phyloP scores from a whole-genome alignment of 2,113 vertebrate species.

The Procavia capensis region DNA sequence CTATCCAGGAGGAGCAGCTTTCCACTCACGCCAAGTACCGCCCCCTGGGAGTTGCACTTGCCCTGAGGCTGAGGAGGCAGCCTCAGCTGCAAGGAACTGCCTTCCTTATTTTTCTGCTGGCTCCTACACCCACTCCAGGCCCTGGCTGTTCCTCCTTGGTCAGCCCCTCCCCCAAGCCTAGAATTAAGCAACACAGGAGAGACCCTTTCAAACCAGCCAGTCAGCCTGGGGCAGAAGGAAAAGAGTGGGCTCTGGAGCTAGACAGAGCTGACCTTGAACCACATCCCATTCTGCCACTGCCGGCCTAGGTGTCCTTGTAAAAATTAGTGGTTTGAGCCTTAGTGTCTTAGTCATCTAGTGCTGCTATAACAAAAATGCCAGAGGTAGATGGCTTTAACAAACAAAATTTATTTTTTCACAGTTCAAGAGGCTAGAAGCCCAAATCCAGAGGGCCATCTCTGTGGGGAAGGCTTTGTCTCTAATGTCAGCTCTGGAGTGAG shows the following conservation, averaged over 20 bases:
- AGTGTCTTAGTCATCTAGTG: no score
- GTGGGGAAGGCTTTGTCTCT: no score
- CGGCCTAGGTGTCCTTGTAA: neutral
- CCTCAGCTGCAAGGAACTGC: neutral
- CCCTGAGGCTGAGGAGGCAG: neutral
- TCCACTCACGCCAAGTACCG: neutral
- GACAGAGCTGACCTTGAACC: neutral
- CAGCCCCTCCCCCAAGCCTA: neutral
- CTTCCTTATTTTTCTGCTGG: neutral
- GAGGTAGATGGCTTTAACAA: no score
- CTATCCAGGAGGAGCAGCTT: neutral
- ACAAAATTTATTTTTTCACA: no score
- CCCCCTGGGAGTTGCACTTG: neutral
- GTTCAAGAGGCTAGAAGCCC: no score
- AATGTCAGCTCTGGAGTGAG: no score
- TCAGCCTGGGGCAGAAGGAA: neutral
- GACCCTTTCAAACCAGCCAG: neutral
- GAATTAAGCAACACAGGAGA: neutral
- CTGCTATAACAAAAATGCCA: no score
- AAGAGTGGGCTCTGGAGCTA: neutral
- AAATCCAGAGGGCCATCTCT: no score
- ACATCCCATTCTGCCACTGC: neutral
- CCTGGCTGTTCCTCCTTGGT: neutral
- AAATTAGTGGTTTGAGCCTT: neutral
- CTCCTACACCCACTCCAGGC: no score